Base-by-base conservation (phyloP, 92 coral and sea anemone genomes). In the Phenganax stokvisi region DNA sequence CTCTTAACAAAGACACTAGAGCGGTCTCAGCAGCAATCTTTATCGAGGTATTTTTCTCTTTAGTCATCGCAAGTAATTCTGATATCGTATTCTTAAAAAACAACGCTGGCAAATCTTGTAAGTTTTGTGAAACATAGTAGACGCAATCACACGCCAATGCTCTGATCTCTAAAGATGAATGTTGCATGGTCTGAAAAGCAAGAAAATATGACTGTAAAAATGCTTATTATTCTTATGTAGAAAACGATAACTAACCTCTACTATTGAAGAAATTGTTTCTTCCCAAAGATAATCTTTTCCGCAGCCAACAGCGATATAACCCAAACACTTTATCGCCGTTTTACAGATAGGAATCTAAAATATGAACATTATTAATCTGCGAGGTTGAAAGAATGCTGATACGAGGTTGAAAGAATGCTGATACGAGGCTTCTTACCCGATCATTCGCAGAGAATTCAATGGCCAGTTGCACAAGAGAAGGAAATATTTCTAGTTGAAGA, bases 321-420 rank as follows among this genome's bases (percentile, higher is more conserved):
- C 96, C 78, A 94, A 88, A 74, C 94, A 94, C 9, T 96, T 91
- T 77, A 94, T 92, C 3, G 96, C 98, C 31, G 85, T 90, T 72
- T 91, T 92, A 27, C 98, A 92, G 76, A 91, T 92, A 9, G 98
- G 97, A 61, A 93, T 92, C 98, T 93, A 75, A 13, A 60, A 12
- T 74, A 67, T 28, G 51, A 10, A 16, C 9, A 30, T 69, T 9
- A 2, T 6, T 9, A 31, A 30, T 69, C 25, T 51, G 0, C 65
- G 25, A 59, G 16, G 25, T 59, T 20, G 16, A 59, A 13, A 59
- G 2, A 59, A 20, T 20, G 25, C 10, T 9, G 20, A 20, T 8
- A 10, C 65, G 25, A 59, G 16, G 25, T 59, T 20, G 16, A 59
- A 13, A 59, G 2, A 59, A 20, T 20, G 25, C 10, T 9, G 20